Percentiles rank a stretch among this genome's conserved stretches.
Conservation (phyloP, 2,113 vertebrate species). For the Mastomys coucha region DNA sequence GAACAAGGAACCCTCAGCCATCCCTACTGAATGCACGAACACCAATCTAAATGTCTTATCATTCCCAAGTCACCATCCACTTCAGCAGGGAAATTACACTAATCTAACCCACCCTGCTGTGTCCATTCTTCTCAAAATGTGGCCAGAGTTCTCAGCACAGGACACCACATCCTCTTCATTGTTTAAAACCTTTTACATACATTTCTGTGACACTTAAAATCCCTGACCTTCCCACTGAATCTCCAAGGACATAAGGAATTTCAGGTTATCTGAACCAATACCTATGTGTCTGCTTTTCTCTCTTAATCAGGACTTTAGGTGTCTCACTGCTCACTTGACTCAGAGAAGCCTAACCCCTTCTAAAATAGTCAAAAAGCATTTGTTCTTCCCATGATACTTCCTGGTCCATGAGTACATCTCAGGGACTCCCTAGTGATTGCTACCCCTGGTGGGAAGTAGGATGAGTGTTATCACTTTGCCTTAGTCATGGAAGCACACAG, state of each 20-base stretch:
- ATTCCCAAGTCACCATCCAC: not conserved
- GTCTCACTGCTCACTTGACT: not conserved
- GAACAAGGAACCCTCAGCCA: conserved; percentile 10
- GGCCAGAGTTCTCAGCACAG: not conserved
- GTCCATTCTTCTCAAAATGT: not conserved
- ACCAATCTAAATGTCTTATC: not conserved
- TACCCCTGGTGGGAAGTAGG: not conserved
- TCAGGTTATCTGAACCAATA: not conserved
- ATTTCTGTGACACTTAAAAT: conserved; percentile 17
- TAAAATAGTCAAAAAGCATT: not conserved
- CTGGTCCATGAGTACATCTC: not conserved
- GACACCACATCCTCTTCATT: not conserved
- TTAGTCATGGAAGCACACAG: not conserved
- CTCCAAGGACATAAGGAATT: not conserved
- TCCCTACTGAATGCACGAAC: not conserved
- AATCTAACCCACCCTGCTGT: not conserved
- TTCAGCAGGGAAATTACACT: not conserved
- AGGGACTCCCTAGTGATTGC: not conserved
- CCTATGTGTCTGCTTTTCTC: not conserved
- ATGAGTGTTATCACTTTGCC: not conserved
- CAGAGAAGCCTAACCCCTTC: not conserved
- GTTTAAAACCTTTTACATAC: conserved; percentile 6
- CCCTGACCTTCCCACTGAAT: not conserved
- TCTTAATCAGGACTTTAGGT: not conserved
- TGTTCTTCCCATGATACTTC: not conserved